These are phyloP conservation scores for Brachypterus glaber DNA, from an alignment of 2,888 invertebrate genomes.

Conservation along the genomic window DNA sequence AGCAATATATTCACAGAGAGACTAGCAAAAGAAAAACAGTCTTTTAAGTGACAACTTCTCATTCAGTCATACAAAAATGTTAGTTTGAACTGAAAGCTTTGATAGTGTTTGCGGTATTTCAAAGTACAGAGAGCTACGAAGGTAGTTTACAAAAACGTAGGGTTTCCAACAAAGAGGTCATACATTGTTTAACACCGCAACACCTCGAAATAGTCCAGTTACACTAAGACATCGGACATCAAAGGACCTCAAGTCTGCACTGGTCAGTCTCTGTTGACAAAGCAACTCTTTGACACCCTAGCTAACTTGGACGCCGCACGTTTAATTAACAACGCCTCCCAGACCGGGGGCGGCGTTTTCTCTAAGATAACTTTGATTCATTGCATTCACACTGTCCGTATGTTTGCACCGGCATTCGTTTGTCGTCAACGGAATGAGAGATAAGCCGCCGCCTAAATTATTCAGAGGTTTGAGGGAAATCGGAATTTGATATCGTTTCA, in stretches of 20 bases:
- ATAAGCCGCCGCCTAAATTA: no score
- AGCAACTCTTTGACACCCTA: constrained; percentile 41
- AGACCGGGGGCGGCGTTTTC: no score
- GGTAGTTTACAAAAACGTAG: constrained; percentile 17
- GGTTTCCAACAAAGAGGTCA: constrained; percentile 31
- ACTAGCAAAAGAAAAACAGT: no score
- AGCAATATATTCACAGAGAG: no score
- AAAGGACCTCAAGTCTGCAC: constrained; percentile 34
- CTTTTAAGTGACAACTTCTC: no score
- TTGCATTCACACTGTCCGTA: constrained; percentile 20
- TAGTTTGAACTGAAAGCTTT: constrained; percentile 18
- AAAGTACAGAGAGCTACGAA: constrained; percentile 11
- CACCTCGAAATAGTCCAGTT: constrained; percentile 40
- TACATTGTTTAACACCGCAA: constrained; percentile 41
- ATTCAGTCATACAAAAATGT: constrained; percentile 20
- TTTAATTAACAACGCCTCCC: constrained; percentile 39
- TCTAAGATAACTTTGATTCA: constrained; percentile 36
- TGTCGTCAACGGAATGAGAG: no score
- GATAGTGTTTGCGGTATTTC: constrained; percentile 14
- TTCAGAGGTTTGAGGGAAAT: no score
- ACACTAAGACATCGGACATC: constrained; percentile 41
- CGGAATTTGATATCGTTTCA: no score
- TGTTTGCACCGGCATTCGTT: no score
- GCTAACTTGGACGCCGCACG: constrained; percentile 34
- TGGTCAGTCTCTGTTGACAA: constrained; percentile 38